Percentiles rank a stretch among this genome's conserved stretches.
These are phyloP conservation scores for Aphyosemion australe DNA, from an alignment of 2,113 vertebrate genomes.

Conservation along the genomic window DNA sequence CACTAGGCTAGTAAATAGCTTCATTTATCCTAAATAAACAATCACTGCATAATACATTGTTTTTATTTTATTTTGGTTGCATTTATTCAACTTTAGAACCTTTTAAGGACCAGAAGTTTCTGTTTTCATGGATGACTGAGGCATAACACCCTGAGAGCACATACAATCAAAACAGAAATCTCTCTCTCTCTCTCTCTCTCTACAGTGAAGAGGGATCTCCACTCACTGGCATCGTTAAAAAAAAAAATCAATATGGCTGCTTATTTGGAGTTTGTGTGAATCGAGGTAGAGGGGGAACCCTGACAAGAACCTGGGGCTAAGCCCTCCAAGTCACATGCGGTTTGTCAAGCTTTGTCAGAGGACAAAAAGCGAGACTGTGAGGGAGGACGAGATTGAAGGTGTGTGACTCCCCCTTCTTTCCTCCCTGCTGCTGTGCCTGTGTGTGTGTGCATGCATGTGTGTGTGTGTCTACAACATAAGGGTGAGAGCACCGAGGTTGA, in stretches of 20 bases:
- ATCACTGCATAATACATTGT: too few relatives aligned
- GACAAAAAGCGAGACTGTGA: slow-evolving; percentile 81
- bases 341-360: slow-evolving; percentile 98
- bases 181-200: slow-evolving; percentile 15
- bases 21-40: too few relatives aligned
- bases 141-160: too few relatives aligned
- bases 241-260: slow-evolving; percentile 81
- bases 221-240: slow-evolving; percentile 68
- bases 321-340: slow-evolving; percentile 92
- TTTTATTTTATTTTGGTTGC: too few relatives aligned
- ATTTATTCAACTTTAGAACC: too few relatives aligned
- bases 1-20: too few relatives aligned
- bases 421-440: slow-evolving; percentile 22
- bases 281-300: slow-evolving; percentile 34
- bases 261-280: slow-evolving; percentile 82
- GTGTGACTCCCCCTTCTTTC: slow-evolving; percentile 25
- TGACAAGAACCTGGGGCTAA: slow-evolving; percentile 89
- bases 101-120: too few relatives aligned
- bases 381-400: slow-evolving; percentile 38
- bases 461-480: slow-evolving; percentile 30
- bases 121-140: too few relatives aligned
- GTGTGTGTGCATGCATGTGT: slow-evolving; percentile 14
- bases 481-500: slow-evolving; percentile 83
- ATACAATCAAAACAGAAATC: too few relatives aligned
- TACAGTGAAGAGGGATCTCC: slow-evolving; percentile 38